Evolutionary conservation across 1,140 invertebrate genomes (phyloP), one percentile per base, ranked within the genome.

Genomic region (Drosophila pandora): DNA sequence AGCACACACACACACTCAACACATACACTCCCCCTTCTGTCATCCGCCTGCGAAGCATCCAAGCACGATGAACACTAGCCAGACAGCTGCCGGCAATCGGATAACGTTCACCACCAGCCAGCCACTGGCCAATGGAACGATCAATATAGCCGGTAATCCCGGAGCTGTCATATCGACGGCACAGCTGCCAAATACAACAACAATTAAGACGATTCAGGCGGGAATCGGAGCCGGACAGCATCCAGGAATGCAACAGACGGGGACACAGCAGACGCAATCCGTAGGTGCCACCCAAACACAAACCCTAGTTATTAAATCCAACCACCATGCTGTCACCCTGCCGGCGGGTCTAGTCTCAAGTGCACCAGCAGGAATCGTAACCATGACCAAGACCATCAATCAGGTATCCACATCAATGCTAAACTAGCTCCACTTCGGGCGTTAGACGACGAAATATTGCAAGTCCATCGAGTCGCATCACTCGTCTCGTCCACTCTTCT

Each of bases 61-160:
- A 8, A n/a, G 41, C 41, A 73, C 48, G 69, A 91, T 91, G 90
- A 91, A 91, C 71, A 83, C 74, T 52, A 91, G 87, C 71, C 90
- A 91, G 65, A 65, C 81, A 62, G 77, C 88, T 49, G 53, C 70
- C 47, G 79, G 85, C 39, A 91, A 91, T 77, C 90, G 92, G 60
- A 92, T 94, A 47, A 91, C 93, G 30, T 93, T 93, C 78, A 91
- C 92, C 47, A 92, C 92, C 41, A 92, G 92, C 63, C 93, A 93
- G 90, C 92, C 93, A 69, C 73, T 94, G 77, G 92, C 94, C 70
- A 95, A 95, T 92, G 93, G 94, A 79, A 94, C 93, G 65, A 79
- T 91, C 91, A 72, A 91, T 91, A 76, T 92, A 92, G 69, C 72
- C 22, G 78, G 61, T 9, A 74, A 61, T 50, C 73, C 57, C 41